Evolutionary conservation across 2,113 vertebrate genomes (phyloP).

Genomic region (Chinchilla lanigera): DNA sequence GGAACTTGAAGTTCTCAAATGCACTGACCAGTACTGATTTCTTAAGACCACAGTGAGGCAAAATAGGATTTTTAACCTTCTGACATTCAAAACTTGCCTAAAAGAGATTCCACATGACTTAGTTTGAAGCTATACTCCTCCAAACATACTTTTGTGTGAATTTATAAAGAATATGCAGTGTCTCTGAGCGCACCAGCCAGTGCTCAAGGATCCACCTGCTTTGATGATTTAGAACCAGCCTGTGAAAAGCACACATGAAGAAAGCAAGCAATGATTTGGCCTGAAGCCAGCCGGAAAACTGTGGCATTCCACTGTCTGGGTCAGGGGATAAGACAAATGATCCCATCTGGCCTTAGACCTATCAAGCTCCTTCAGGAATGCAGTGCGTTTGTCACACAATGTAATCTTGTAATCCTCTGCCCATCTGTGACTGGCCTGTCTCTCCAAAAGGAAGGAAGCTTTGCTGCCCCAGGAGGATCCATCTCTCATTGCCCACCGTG

Average conservation of each 20-base stretch:
- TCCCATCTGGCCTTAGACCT: slow-evolving; percentile 75
- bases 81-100: background rate
- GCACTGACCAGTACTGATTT: background rate
- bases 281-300: slow-evolving; percentile 69
- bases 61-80: slow-evolving; percentile 1
- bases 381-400: slow-evolving; percentile 45
- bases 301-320: slow-evolving; percentile 80
- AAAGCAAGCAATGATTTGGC: slow-evolving; percentile 63
- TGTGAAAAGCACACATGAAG: background rate
- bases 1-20: background rate
- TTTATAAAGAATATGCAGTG: background rate
- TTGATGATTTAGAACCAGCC: slow-evolving; percentile 43
- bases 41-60: background rate
- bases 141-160: background rate
- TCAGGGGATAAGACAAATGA: slow-evolving; percentile 77
- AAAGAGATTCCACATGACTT: background rate
- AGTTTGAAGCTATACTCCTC: background rate
- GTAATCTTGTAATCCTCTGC: slow-evolving; percentile 68
- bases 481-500: background rate
- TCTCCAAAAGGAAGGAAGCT: background rate
- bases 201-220: slow-evolving; percentile 6
- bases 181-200: background rate
- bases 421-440: slow-evolving; percentile 58
- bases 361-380: slow-evolving; percentile 23
- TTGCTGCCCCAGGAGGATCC: background rate